phyloP scores from a whole-genome alignment of 2,888 invertebrate species.

The Habroteleia sp. region DNA sequence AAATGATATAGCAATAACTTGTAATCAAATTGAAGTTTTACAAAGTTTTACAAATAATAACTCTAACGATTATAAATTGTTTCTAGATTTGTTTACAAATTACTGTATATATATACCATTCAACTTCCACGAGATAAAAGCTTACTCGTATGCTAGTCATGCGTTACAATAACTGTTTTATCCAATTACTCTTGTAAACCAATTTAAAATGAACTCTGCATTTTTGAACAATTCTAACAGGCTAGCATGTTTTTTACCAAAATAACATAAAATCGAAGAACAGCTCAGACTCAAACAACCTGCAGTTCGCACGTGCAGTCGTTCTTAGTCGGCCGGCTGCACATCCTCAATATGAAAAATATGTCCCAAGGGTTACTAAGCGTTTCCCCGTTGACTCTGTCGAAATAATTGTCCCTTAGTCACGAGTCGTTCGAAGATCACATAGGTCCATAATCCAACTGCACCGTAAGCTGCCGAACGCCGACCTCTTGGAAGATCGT shows the following conservation, averaged over 20 bases:
- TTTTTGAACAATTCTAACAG: no score
- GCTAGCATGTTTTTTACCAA: conserved; percentile 31
- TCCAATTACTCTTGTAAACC: no score
- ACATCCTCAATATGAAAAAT: conserved; percentile 43
- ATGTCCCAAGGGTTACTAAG: conserved; percentile 13
- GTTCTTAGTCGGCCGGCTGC: conserved; percentile 12
- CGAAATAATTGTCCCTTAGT: conserved; percentile 26
- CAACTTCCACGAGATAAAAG: no score
- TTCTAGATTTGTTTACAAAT: no score
- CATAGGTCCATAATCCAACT: conserved; percentile 92
- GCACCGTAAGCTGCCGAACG: conserved; percentile 94
- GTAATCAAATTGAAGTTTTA: no score
- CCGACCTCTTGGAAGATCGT: conserved; percentile 97
- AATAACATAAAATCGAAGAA: not conserved
- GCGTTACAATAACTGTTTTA: no score
- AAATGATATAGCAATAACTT: no score
- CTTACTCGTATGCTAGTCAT: no score
- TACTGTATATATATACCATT: no score
- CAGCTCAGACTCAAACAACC: conserved; percentile 31
- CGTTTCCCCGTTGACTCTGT: conserved; percentile 1
- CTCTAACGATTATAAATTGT: not conserved
- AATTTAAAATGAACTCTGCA: not conserved
- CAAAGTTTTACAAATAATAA: no score
- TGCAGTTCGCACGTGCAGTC: conserved; percentile 34
- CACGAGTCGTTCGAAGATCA: conserved; percentile 45